Evolutionary conservation across 2,113 vertebrate species (phyloP).

Genomic region (Chrysemys picta): DNA sequence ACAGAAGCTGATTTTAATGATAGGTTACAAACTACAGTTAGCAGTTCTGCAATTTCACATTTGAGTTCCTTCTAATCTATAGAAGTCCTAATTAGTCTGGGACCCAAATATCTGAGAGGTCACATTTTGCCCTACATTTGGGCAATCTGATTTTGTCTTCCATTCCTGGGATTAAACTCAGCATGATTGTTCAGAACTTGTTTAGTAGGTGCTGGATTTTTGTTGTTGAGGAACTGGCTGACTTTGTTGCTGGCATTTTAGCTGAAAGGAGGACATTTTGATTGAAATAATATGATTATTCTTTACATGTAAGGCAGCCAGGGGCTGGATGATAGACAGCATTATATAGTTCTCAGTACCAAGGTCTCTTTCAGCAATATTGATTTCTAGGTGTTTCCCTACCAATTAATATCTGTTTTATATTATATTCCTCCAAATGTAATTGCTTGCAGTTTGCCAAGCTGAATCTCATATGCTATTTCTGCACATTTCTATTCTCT

Average conservation of each 20-base stretch:
- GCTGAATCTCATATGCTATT: not conserved
- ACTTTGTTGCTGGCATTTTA: not conserved
- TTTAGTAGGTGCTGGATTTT: not conserved
- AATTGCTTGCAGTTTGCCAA: not conserved
- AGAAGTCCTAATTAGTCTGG: not conserved
- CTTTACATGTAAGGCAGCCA: fast-evolving
- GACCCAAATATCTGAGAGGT: not conserved
- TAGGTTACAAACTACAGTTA: too few relatives aligned
- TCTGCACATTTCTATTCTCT: not conserved
- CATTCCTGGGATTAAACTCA: not conserved
- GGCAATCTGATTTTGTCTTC: not conserved
- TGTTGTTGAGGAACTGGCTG: not conserved
- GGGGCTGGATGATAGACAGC: not conserved
- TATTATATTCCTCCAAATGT: not conserved
- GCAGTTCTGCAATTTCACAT: too few relatives aligned
- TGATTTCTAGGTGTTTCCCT: not conserved
- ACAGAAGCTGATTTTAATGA: too few relatives aligned
- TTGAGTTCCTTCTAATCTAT: not conserved
- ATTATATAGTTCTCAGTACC: not conserved
- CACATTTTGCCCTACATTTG: not conserved
- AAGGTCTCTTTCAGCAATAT: not conserved
- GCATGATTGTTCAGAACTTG: not conserved
- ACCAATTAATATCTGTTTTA: not conserved
- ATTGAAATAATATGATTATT: not conserved
- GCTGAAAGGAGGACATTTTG: not conserved